Base-by-base conservation (phyloP, 2,113 vertebrate species). In the Setophaga coronata region DNA sequence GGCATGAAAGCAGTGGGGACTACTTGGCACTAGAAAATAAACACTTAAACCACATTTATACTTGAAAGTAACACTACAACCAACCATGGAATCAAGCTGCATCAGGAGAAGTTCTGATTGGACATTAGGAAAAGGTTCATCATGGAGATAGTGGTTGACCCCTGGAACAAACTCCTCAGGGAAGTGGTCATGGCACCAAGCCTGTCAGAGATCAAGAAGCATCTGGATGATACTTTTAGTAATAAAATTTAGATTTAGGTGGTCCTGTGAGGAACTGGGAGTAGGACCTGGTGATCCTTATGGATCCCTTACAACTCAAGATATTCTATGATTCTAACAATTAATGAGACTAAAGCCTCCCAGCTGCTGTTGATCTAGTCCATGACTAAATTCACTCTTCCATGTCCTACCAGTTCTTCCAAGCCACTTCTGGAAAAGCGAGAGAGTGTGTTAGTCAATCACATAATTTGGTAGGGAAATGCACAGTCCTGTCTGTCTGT, bases 381-480 rank as follows among this genome's bases (percentile, higher is more conserved):
- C 33, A 20, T 57, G 80, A 82, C 25, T 76, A 76, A 93, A 76
- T 47, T 82, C 0, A 2, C 23, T 73, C 8, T 69, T 61, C 62
- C 42, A 40, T 36, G 54, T 81, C 42, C 17, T 8, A 90, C 92
- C 90, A 81, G 95, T 89, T 95, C 67, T 95, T 79, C 84, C 69
- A 81, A 82, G 50, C 3, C 34, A 26, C 61, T 84, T 87, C 73
- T n/a, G 71, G 85, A 85, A 91, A 73, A 80, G 51, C 0, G 0
- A 91, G 78, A 62, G 21, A 53, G 12, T 0, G 0, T 34, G 16
- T 91, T 85, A 92, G 74, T 89, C 91, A 85, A 10, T 77, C 79
- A 40, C 36, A 33, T 62, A 20, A 90, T 96, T 96, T 96, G 93
- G 26, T 83, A 95, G 91, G 91, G 72, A 94, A 97, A 96, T 94